These are phyloP conservation scores for Microtus richardsoni DNA, from an alignment of 2,113 vertebrate genomes.

Conservation along the genomic window DNA sequence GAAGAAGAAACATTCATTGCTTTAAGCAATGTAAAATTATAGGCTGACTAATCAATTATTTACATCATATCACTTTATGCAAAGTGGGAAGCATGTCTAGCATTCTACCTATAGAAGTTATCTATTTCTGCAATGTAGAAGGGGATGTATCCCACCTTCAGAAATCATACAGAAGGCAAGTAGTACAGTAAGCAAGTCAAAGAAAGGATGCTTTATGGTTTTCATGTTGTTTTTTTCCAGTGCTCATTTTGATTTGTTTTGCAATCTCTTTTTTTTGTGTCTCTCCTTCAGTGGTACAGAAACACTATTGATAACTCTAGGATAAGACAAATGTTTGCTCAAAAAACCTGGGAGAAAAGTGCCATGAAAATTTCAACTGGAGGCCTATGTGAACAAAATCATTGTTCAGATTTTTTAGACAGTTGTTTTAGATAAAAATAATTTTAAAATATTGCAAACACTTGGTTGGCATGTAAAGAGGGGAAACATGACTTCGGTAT, in stretches of 20 bases:
- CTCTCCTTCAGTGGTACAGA: neutral
- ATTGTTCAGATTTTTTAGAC: conserved; percentile 2
- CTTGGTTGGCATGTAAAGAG: neutral
- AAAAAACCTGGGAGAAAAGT: neutral
- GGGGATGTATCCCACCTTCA: neutral
- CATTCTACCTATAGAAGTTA: neutral
- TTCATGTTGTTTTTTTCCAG: neutral
- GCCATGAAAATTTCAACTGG: neutral
- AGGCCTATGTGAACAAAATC: neutral
- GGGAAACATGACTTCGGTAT: neutral
- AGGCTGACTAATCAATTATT: conserved; percentile 13
- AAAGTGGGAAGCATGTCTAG: neutral
- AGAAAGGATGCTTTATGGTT: neutral
- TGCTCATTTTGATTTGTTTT: neutral
- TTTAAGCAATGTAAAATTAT: conserved; percentile 31
- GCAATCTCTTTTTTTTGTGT: neutral
- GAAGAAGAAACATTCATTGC: neutral
- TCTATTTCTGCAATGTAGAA: neutral
- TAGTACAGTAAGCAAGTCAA: neutral
- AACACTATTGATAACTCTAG: neutral
- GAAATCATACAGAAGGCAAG: neutral
- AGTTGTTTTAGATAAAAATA: neutral
- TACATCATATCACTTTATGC: neutral
- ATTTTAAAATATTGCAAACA: neutral
- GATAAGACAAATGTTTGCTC: neutral